Evolutionary conservation across 2,113 vertebrate species (phyloP).

Genomic region (Urocitellus parryii): DNA sequence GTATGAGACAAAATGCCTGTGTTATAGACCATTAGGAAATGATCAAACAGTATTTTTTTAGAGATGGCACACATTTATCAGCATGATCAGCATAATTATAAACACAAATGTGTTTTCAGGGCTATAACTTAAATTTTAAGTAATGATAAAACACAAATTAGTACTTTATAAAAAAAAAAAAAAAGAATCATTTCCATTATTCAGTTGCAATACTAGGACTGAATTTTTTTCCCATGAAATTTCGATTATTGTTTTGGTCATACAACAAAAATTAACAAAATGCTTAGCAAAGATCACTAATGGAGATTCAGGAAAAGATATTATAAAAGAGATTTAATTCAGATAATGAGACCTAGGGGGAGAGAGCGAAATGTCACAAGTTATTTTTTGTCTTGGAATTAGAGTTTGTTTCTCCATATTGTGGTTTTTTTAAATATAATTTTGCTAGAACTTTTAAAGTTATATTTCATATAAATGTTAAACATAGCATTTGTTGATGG

Average conservation of each 20-base stretch:
- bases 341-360: neutral
- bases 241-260: neutral
- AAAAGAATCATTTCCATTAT: neutral
- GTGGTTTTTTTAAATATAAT: neutral
- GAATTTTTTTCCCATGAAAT: neutral
- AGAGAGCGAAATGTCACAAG: neutral
- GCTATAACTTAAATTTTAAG: neutral
- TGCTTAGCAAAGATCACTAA: neutral
- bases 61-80: neutral
- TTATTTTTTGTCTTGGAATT: neutral
- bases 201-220: neutral
- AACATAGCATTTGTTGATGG: no score
- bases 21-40: neutral
- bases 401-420: neutral
- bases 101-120: neutral
- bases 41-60: neutral
- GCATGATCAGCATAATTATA: neutral
- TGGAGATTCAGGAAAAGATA: neutral
- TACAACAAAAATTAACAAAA: neutral
- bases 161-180: neutral
- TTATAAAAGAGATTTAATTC: neutral
- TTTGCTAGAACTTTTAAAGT: neutral
- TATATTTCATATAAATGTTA: neutral
- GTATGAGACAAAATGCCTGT: neutral
- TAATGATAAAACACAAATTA: neutral